Evolutionary conservation across 2,888 invertebrate genomes (phyloP).

Genomic region (Phyllotreta cruciferae): DNA sequence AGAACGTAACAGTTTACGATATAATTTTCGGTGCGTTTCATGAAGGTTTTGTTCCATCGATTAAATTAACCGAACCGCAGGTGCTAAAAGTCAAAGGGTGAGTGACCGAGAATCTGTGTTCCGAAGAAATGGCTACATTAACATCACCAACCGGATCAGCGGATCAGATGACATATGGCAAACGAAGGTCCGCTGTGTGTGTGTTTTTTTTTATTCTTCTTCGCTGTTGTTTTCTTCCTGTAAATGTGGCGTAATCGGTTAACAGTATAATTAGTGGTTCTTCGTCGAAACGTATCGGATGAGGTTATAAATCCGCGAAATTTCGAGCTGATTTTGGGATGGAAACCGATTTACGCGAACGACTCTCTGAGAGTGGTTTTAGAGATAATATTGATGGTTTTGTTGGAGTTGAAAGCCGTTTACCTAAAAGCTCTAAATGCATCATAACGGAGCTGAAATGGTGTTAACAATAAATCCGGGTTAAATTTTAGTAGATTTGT

Average conservation of each 20-base stretch:
- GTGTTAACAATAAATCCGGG: too few relatives aligned
- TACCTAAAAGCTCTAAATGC: too few relatives aligned
- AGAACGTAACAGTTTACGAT: too few relatives aligned
- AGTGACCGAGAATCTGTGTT: constrained; percentile 39
- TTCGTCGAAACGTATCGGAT: neutral
- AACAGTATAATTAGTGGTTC: constrained; percentile 37
- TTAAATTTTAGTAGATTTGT: too few relatives aligned
- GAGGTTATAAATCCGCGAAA: neutral
- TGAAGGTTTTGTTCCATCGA: too few relatives aligned
- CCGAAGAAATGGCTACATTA: constrained; percentile 25
- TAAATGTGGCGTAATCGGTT: constrained; percentile 37
- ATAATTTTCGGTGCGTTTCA: too few relatives aligned
- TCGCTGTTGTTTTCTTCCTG: constrained; percentile 5
- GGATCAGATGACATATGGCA: constrained; percentile 42
- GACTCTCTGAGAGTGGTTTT: too few relatives aligned
- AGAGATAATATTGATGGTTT: too few relatives aligned
- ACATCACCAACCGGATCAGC: constrained; percentile 31
- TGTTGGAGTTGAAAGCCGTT: too few relatives aligned
- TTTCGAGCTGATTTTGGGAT: neutral
- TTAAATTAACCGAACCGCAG: constrained; percentile 12
- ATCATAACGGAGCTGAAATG: too few relatives aligned
- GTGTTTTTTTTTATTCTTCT: constrained; percentile 24
- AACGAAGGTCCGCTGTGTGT: constrained; percentile 38
- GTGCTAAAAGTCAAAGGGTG: constrained; percentile 39
- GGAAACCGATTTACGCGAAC: too few relatives aligned